Evolutionary conservation across 1,140 invertebrate genomes (phyloP).

Genomic region (Laupala kohalensis): DNA sequence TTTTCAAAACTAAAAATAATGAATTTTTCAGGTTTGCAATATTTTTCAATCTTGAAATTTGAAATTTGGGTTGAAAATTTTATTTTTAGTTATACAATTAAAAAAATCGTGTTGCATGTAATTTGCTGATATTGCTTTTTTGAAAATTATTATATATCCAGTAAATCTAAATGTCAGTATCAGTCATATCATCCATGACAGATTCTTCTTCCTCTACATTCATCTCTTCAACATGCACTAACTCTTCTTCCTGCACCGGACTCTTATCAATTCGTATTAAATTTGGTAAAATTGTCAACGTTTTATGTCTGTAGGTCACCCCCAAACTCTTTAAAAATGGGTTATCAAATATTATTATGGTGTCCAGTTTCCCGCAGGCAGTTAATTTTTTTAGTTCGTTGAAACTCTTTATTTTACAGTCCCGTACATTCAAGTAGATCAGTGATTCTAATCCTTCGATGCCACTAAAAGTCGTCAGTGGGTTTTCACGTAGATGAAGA

Average conservation of each 20-base stretch:
- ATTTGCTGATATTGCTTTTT: too few relatives aligned
- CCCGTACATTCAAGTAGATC: slow-evolving; percentile 36
- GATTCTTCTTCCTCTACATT: background rate
- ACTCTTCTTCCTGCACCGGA: slow-evolving; percentile 30
- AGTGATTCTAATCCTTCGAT: slow-evolving; percentile 26
- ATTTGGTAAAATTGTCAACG: slow-evolving; percentile 31
- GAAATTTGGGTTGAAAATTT: too few relatives aligned
- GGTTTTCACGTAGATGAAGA: slow-evolving; percentile 35
- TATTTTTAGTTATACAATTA: too few relatives aligned
- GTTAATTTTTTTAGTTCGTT: slow-evolving; percentile 34
- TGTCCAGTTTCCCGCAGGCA: slow-evolving; percentile 24
- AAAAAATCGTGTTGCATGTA: too few relatives aligned
- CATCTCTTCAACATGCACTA: background rate
- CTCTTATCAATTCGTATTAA: slow-evolving; percentile 36
- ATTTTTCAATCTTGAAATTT: too few relatives aligned
- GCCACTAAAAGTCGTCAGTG: slow-evolving; percentile 32
- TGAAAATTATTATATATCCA: too few relatives aligned
- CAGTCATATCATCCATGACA: background rate
- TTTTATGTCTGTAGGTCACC: slow-evolving; percentile 28
- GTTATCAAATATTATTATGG: slow-evolving; percentile 32
- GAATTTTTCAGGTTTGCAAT: too few relatives aligned
- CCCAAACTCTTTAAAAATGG: slow-evolving; percentile 28
- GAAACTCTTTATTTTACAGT: slow-evolving; percentile 32
- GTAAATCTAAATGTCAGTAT: background rate
- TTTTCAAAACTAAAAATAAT: too few relatives aligned